These are phyloP conservation scores for Pteronotus mesoamericanus DNA, from an alignment of 2,797 vertebrate species.

Conservation along the genomic window DNA sequence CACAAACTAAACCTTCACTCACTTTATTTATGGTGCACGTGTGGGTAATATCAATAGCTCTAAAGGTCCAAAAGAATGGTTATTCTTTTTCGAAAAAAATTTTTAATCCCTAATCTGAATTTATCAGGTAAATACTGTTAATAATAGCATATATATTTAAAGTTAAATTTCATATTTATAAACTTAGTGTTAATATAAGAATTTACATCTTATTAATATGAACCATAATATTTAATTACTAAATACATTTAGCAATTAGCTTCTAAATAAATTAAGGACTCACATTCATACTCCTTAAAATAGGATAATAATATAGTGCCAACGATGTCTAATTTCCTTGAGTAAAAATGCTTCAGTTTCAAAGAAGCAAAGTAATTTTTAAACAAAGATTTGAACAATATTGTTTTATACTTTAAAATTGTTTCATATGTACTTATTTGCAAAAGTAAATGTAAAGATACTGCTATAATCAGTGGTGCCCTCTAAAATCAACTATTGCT, in stretches of 20 bases:
- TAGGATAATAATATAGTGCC: not conserved
- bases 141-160: not conserved
- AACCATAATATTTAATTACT: not conserved
- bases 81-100: not conserved
- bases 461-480: not conserved
- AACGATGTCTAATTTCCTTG: not conserved
- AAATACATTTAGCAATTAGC: not conserved
- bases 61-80: not conserved
- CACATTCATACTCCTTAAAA: not conserved
- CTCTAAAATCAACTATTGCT: not conserved
- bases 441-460: not conserved
- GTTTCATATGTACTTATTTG: not conserved
- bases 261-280: not conserved
- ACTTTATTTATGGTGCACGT: not conserved
- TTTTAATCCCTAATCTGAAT: not conserved
- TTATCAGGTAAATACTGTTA: not conserved
- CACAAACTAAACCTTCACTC: not conserved
- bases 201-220: not conserved
- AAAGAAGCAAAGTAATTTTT: conserved; percentile 15
- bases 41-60: not conserved
- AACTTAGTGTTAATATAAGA: not conserved
- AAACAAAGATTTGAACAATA: conserved; percentile 6
- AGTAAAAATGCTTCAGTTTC: not conserved
- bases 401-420: not conserved
- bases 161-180: not conserved